A percentile compares a stretch with the other conserved stretches of the same genome.
Evolutionary conservation across 2,888 invertebrate species (phyloP).

Genomic region (Drosophila mimica): DNA sequence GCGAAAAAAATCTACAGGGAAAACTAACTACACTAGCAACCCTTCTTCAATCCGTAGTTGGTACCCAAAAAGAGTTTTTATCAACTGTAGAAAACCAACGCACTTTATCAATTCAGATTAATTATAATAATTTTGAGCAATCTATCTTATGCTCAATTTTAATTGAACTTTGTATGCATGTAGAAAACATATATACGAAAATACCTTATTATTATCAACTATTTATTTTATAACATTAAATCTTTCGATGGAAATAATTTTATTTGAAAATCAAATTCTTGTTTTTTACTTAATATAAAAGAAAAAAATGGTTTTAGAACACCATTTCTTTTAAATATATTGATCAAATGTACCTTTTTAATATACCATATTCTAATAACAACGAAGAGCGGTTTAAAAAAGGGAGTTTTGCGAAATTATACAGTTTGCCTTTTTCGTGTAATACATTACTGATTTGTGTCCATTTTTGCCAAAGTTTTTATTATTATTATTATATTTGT

Average conservation of each 20-base stretch:
- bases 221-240: neutral
- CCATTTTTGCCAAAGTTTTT: slow-evolving; percentile 40
- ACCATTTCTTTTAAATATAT: neutral
- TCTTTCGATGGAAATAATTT: neutral
- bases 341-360: neutral
- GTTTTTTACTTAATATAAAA: neutral
- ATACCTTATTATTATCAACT: neutral
- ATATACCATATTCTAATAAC: neutral
- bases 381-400: slow-evolving; percentile 8
- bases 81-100: neutral
- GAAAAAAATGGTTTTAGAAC: neutral
- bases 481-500: slow-evolving; percentile 1
- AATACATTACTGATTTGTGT: slow-evolving; percentile 36
- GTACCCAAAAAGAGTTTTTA: neutral
- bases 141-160: neutral
- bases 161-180: slow-evolving; percentile 1
- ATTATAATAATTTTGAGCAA: neutral
- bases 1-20: slow-evolving; percentile 1
- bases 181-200: slow-evolving; percentile 11
- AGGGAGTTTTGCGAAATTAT: slow-evolving; percentile 1
- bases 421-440: slow-evolving; percentile 9
- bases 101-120: neutral
- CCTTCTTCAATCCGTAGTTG: neutral
- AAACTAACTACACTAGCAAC: neutral
- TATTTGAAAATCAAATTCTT: neutral